phyloP scores from a whole-genome alignment of 92 coral and sea anemone species.

The Pocillopora meandrina region DNA sequence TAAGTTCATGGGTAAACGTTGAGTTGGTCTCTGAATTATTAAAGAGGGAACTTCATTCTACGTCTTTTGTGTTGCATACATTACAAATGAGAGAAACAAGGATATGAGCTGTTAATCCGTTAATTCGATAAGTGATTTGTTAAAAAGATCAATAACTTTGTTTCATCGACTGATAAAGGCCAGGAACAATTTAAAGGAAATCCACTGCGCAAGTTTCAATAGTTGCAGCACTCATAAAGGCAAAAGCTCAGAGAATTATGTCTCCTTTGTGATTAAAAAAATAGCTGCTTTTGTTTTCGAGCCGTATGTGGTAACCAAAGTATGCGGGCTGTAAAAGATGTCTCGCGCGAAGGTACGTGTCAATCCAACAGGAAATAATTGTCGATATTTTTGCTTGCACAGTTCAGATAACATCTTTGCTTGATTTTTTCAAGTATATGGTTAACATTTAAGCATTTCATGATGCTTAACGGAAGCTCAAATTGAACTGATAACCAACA shows the following conservation, averaged over 20 bases:
- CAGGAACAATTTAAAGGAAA: neutral
- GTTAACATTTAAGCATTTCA: neutral
- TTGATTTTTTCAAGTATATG: neutral
- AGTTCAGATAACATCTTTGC: neutral
- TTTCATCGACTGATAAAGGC: neutral
- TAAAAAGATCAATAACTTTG: neutral
- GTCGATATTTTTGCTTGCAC: neutral
- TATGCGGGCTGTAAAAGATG: neutral
- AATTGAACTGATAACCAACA: neutral
- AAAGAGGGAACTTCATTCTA: too few species aligned
- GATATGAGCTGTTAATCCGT: constrained; percentile 4
- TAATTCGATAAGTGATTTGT: constrained; percentile 2
- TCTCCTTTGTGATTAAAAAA: neutral
- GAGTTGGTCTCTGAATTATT: too few species aligned
- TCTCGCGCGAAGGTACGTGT: neutral
- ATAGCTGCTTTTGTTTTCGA: neutral
- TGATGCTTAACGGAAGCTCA: neutral
- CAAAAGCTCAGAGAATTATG: neutral
- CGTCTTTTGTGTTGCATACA: neutral
- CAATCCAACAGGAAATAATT: constrained; percentile 1
- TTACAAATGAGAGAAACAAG: neutral
- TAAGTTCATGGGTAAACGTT: too few species aligned
- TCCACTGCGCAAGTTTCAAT: neutral
- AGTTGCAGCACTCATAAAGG: neutral
- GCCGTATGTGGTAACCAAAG: constrained; percentile 29